Conservation (phyloP, 1,140 invertebrate genomes). For the Melanaphis sacchari region DNA sequence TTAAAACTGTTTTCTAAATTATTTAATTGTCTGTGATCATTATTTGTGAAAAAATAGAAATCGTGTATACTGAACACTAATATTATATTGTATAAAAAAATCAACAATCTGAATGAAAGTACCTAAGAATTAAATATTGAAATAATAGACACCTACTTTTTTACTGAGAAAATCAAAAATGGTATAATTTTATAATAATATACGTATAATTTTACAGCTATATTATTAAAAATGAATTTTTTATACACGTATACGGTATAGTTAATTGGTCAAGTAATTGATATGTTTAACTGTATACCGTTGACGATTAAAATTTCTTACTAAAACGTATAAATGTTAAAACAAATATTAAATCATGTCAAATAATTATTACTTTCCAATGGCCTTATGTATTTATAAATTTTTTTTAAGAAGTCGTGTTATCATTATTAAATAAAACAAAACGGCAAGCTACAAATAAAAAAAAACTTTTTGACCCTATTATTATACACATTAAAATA, state of each 20-base stretch:
- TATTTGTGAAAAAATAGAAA: background rate
- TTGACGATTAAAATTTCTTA: background rate
- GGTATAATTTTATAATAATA: background rate
- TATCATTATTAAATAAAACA: conserved; percentile 1
- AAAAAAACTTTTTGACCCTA: background rate
- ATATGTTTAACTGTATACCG: background rate
- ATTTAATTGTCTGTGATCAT: background rate
- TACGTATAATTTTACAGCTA: background rate
- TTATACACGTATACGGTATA: background rate
- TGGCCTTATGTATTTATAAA: background rate
- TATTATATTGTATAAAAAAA: background rate
- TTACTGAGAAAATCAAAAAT: background rate
- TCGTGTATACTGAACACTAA: background rate
- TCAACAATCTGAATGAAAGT: background rate
- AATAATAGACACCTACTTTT: background rate
- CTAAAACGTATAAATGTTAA: background rate
- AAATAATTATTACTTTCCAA: conserved; percentile 31
- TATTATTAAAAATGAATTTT: background rate
- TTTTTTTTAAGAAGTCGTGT: background rate
- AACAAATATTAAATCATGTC: background rate
- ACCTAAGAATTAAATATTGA: background rate
- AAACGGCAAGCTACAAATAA: background rate
- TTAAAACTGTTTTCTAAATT: background rate
- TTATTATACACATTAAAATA: background rate
- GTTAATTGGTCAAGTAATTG: background rate